Evolutionary conservation across 2,888 invertebrate species (phyloP).

Genomic region (Oithona nana): DNA sequence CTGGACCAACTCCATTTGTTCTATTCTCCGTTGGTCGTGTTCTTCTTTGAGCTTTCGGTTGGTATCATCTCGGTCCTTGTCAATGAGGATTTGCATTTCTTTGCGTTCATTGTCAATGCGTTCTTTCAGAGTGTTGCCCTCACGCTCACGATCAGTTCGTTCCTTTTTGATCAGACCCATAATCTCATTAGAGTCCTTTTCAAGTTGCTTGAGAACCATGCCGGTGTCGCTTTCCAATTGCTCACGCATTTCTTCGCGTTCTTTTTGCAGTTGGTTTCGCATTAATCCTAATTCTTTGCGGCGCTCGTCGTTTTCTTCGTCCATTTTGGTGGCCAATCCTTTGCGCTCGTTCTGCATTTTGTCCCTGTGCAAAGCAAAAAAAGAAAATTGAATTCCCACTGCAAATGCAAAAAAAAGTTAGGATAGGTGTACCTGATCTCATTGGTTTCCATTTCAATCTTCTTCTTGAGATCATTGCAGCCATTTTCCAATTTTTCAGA

Average conservation of each 20-base stretch:
- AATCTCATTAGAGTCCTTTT: conserved; percentile 11
- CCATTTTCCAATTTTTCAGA: conserved; percentile 6
- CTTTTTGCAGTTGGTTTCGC: conserved; percentile 1
- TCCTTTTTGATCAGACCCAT: conserved; percentile 12
- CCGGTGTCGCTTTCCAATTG: conserved; percentile 4
- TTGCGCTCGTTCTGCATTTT: conserved; percentile 14
- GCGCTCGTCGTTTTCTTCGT: conserved; percentile 10
- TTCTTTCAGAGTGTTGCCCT: conserved; percentile 5
- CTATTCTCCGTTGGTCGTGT: conserved; percentile 14
- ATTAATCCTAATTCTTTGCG: conserved; percentile 10
- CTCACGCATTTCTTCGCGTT: conserved; percentile 9
- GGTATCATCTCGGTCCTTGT: conserved; percentile 15
- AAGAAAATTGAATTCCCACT: too few species aligned
- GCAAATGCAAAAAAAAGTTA: too few species aligned
- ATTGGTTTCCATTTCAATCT: conserved; percentile 15
- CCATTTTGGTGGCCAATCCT: background rate
- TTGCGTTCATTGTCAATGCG: conserved; percentile 10
- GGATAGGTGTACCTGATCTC: background rate
- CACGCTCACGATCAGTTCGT: conserved; percentile 10
- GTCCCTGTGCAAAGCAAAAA: background rate
- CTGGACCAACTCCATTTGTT: conserved; percentile 16
- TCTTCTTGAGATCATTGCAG: conserved; percentile 9
- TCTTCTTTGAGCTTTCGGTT: conserved; percentile 14
- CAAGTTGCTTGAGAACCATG: conserved; percentile 6
- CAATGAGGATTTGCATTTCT: conserved; percentile 12